These are phyloP conservation scores for Helarctos malayanus DNA, from an alignment of 2,797 vertebrate genomes.

Conservation along the genomic window DNA sequence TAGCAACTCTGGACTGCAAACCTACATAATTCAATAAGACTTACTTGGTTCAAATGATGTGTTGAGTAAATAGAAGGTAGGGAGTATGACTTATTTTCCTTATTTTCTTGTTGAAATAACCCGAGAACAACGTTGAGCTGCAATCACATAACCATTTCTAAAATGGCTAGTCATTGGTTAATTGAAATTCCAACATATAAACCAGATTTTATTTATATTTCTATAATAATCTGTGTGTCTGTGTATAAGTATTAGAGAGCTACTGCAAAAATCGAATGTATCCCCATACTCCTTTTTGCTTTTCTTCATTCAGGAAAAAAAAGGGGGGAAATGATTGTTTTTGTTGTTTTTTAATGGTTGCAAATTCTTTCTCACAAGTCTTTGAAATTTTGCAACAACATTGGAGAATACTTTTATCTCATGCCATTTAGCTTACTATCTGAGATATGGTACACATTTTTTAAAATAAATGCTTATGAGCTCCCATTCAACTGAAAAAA, in stretches of 20 bases:
- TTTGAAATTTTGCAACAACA: background rate
- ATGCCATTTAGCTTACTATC: background rate
- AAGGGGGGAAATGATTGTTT: background rate
- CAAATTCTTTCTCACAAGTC: background rate
- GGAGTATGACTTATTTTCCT: background rate
- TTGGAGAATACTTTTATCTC: background rate
- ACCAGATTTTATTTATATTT: slow-evolving; percentile 38
- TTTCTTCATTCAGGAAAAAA: background rate
- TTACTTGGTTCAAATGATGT: background rate
- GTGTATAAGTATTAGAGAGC: background rate
- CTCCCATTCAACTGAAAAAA: background rate
- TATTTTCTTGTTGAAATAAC: slow-evolving; percentile 11
- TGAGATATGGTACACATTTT: background rate
- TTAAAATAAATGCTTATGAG: background rate
- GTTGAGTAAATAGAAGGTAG: background rate
- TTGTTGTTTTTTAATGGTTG: background rate
- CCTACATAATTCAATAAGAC: slow-evolving; percentile 3
- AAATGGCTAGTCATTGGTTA: background rate
- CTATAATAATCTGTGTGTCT: background rate
- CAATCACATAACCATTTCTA: background rate
- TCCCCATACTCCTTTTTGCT: background rate
- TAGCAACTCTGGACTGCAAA: background rate
- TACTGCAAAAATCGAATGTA: background rate
- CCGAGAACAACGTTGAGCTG: background rate
- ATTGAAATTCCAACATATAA: background rate